These are phyloP conservation scores for Nestor notabilis DNA, from an alignment of 2,113 vertebrate species.

Conservation along the genomic window DNA sequence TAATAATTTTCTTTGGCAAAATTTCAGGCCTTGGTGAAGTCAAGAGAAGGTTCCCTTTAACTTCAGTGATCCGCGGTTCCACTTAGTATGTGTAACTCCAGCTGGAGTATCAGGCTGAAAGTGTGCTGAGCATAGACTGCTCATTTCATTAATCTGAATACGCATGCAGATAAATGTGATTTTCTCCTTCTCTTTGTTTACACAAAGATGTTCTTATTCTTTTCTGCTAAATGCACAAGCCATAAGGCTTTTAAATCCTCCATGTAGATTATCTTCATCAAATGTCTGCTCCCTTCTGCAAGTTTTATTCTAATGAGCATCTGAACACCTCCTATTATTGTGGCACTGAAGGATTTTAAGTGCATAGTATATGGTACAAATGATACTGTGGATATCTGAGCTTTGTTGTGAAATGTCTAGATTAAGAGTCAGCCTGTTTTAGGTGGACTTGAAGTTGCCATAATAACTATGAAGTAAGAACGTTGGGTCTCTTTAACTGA, in stretches of 20 bases:
- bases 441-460: background rate
- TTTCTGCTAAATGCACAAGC: background rate
- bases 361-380: background rate
- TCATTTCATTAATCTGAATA: background rate
- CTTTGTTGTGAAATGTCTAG: background rate
- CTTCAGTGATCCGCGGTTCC: background rate
- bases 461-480: background rate
- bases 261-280: background rate
- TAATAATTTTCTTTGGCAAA: background rate
- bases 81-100: background rate
- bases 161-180: background rate
- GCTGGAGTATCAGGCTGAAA: background rate
- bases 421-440: background rate
- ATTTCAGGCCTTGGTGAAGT: background rate
- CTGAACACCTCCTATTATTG: background rate
- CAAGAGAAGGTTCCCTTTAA: background rate
- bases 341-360: background rate
- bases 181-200: background rate
- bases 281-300: background rate
- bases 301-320: background rate
- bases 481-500: background rate
- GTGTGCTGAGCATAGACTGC: fast-evolving
- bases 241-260: background rate
- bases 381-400: background rate
- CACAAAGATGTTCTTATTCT: background rate